Percentiles rank a stretch among this genome's conserved stretches.
phyloP scores from a whole-genome alignment of 2,797 vertebrate genomes.

The Eulemur mongoz region DNA sequence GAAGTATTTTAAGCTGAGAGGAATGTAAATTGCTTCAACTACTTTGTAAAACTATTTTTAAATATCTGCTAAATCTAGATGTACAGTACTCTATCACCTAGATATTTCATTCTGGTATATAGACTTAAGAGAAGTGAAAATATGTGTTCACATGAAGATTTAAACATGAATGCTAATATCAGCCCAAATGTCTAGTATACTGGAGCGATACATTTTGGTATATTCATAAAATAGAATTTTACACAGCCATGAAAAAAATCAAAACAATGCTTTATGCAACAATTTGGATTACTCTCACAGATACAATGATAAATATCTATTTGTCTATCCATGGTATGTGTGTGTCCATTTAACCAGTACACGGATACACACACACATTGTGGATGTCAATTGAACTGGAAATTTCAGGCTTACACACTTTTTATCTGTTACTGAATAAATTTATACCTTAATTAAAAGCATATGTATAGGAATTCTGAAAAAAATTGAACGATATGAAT shows the following conservation, averaged over 20 bases:
- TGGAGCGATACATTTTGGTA: neutral
- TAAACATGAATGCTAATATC: neutral
- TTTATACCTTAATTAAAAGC: slow-evolving; percentile 4
- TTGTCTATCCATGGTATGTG: neutral
- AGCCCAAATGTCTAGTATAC: neutral
- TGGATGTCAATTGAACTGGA: neutral
- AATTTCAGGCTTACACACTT: neutral
- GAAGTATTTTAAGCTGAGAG: neutral
- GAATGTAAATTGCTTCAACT: neutral
- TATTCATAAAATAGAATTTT: neutral
- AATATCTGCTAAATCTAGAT: neutral
- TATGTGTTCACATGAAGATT: neutral
- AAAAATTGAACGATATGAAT: neutral
- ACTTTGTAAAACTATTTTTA: neutral
- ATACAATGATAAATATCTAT: neutral
- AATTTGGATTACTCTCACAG: neutral
- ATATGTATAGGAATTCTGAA: neutral
- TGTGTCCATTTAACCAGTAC: neutral
- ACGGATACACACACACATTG: neutral
- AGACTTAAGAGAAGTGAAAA: neutral
- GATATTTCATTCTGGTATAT: neutral
- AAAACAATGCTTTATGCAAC: neutral
- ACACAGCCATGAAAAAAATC: neutral
- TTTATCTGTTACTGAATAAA: neutral
- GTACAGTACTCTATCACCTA: neutral